Evolutionary conservation across 2,113 vertebrate species (phyloP).

Genomic region (Canis aureus): DNA sequence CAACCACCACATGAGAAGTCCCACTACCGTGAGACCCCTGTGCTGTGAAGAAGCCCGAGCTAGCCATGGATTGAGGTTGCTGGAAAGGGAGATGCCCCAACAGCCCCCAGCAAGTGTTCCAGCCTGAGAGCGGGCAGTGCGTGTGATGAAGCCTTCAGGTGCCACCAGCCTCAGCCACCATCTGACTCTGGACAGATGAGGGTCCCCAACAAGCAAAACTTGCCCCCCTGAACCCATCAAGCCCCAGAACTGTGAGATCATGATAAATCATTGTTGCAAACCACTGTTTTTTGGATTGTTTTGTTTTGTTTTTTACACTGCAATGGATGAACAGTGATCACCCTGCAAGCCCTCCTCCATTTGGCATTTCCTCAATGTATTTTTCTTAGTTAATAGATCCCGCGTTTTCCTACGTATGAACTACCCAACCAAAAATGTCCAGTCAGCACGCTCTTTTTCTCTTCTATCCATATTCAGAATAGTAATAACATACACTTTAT

Average conservation of each 20-base stretch:
- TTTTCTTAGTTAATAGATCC: conserved; percentile 44
- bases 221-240: background rate
- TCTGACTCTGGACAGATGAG: background rate
- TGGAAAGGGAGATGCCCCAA: background rate
- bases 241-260: background rate
- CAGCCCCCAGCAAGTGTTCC: rapidly evolving
- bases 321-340: background rate
- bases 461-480: background rate
- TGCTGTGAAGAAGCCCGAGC: background rate
- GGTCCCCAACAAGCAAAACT: background rate
- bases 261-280: background rate
- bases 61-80: background rate
- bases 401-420: background rate
- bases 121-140: background rate
- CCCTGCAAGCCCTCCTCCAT: background rate
- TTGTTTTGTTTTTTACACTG: background rate
- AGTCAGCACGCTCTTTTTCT: background rate
- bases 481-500: conserved; percentile 59
- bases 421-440: background rate
- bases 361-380: background rate
- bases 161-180: background rate
- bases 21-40: background rate
- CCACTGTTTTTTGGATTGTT: background rate
- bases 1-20: background rate
- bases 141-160: background rate